Percentiles rank a stretch among this genome's conserved stretches.
Conservation (phyloP, 2,797 vertebrate species). For the Spinibarbus caldwelli region DNA sequence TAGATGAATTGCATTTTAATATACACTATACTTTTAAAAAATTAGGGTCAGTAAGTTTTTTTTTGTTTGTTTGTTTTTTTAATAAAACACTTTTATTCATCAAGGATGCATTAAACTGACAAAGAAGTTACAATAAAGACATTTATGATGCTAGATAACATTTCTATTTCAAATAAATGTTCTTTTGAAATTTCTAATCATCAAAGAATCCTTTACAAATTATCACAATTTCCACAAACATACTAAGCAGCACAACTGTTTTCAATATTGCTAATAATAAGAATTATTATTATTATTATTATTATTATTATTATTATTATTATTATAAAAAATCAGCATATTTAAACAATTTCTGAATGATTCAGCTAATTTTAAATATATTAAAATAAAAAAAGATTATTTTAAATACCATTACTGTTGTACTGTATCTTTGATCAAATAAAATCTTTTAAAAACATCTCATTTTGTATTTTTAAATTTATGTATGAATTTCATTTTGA, state of each 20-base stretch:
- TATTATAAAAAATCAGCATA: background rate
- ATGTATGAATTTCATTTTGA: background rate
- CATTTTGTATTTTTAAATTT: background rate
- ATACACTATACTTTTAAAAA: background rate
- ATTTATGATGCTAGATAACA: background rate
- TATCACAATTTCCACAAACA: background rate
- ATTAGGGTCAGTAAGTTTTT: background rate
- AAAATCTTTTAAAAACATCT: background rate
- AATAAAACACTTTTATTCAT: background rate
- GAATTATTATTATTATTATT: too few relatives aligned
- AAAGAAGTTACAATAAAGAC: background rate
- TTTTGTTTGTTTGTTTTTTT: background rate
- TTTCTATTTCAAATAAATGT: background rate
- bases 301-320: too few relatives aligned
- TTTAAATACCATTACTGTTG: background rate
- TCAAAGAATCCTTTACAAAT: background rate
- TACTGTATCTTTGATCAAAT: background rate
- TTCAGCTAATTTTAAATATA: background rate
- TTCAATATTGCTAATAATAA: background rate
- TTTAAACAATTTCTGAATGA: background rate
- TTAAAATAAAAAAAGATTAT: background rate
- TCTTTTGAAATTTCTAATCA: background rate
- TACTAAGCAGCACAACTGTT: background rate
- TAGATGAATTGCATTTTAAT: background rate
- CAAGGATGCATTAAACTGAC: background rate